Conservation (phyloP, 2,888 invertebrate species). For the Yponomeuta cagnagella region DNA sequence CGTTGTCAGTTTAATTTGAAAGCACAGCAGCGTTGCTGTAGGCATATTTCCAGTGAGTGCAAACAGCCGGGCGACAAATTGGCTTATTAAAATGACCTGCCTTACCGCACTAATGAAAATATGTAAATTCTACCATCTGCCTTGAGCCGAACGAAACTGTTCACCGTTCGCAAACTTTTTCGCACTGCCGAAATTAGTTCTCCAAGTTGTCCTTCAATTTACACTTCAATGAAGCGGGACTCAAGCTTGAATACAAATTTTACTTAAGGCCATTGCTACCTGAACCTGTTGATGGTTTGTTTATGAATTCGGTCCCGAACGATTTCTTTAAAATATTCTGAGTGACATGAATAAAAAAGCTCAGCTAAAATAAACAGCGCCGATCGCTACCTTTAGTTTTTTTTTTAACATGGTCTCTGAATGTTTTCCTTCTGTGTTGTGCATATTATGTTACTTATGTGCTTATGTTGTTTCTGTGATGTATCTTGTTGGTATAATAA, state of each 20-base stretch:
- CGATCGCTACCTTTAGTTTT: not conserved
- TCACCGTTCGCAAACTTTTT: conserved; percentile 31
- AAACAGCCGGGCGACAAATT: not conserved
- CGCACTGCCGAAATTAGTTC: conserved; percentile 36
- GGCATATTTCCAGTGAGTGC: not conserved
- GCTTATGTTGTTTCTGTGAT: too few relatives aligned
- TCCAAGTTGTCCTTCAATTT: conserved; percentile 49
- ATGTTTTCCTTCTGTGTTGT: too few relatives aligned
- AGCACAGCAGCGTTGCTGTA: not conserved
- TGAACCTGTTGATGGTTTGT: conserved; percentile 16
- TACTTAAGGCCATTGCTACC: conserved; percentile 34
- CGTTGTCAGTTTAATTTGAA: not conserved
- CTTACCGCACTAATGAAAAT: conserved; percentile 25
- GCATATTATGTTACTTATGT: too few relatives aligned
- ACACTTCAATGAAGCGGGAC: conserved; percentile 47
- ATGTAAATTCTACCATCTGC: conserved; percentile 25
- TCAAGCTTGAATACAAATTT: conserved; percentile 51
- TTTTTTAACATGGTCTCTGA: too few relatives aligned
- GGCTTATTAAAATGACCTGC: conserved; percentile 8
- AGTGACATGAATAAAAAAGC: not conserved
- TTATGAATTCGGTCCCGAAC: not conserved
- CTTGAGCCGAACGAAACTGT: conserved; percentile 19
- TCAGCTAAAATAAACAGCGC: not conserved
- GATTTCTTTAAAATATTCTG: not conserved
- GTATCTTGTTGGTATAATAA: too few relatives aligned